phyloP scores from a whole-genome alignment of 1,140 invertebrate genomes.

The Rhyacophila brunnea region DNA sequence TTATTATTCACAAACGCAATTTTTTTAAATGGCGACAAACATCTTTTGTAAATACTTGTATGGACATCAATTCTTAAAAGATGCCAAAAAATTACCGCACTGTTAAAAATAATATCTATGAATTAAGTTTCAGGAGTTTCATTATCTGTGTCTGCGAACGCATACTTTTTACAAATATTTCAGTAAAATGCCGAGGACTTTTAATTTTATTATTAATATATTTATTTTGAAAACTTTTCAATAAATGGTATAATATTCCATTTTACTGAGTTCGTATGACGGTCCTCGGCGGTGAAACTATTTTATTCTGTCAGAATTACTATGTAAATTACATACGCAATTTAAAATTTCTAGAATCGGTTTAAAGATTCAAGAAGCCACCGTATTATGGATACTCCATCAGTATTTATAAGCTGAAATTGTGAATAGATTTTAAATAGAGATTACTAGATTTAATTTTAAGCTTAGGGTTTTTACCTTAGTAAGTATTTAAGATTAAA shows the following conservation, averaged over 20 bases:
- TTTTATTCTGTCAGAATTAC: not conserved
- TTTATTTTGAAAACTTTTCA: not conserved
- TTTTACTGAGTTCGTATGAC: too few relatives aligned
- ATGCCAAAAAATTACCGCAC: too few relatives aligned
- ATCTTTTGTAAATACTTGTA: constrained; percentile 31
- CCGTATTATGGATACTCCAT: constrained; percentile 18
- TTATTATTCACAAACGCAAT: too few relatives aligned
- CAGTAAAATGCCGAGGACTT: not conserved
- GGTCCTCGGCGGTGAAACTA: too few relatives aligned
- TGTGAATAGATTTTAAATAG: constrained; percentile 32
- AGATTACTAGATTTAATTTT: constrained; percentile 18
- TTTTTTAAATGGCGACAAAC: not conserved
- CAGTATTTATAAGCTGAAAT: constrained; percentile 34
- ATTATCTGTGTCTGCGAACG: too few relatives aligned
- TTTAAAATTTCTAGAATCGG: not conserved
- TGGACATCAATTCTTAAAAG: too few relatives aligned
- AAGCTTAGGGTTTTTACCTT: constrained; percentile 18
- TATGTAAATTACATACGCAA: not conserved
- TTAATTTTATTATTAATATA: constrained; percentile 1
- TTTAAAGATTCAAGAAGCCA: constrained; percentile 12
- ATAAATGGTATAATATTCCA: not conserved
- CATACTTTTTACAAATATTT: not conserved
- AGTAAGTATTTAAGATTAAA: constrained; percentile 16
- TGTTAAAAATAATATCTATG: too few relatives aligned
- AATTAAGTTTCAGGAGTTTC: too few relatives aligned